Evolutionary conservation across 2,113 vertebrate species (phyloP).

Genomic region (Cochlearius cochlearius): DNA sequence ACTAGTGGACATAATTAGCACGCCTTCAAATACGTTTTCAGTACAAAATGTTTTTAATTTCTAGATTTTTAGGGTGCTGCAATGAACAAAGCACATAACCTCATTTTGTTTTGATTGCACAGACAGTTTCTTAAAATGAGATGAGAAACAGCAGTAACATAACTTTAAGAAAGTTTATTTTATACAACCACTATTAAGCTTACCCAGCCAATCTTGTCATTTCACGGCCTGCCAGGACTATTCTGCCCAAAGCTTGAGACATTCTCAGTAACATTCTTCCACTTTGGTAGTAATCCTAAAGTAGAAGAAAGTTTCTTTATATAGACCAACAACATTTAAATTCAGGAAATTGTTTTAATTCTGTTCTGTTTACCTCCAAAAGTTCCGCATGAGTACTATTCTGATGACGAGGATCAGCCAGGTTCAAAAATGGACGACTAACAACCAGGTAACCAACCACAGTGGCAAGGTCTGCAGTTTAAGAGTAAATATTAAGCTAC

Average conservation of each 20-base stretch:
- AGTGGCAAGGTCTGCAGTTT: constrained; percentile 87
- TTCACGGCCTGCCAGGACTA: constrained; percentile 94
- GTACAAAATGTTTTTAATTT: not conserved
- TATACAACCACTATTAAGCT: not conserved
- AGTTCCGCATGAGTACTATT: constrained; percentile 89
- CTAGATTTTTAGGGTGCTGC: not conserved
- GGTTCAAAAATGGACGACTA: constrained; percentile 89
- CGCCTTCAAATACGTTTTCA: not conserved
- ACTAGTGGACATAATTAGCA: not conserved
- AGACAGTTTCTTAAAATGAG: not conserved
- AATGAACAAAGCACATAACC: not conserved
- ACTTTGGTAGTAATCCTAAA: constrained; percentile 97
- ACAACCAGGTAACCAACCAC: constrained; percentile 97
- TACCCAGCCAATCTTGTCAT: constrained; percentile 98
- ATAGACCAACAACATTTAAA: not conserved
- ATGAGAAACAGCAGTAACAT: not conserved
- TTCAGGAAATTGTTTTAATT: not conserved
- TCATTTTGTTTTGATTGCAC: not conserved
- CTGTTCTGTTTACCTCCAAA: constrained; percentile 81
- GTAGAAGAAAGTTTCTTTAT: not conserved
- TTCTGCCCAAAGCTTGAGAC: constrained; percentile 95
- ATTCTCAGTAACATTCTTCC: constrained; percentile 95
- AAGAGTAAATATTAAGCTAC: not conserved
- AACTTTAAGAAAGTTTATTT: not conserved
- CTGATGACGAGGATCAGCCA: constrained; percentile 84